Evolutionary conservation across 2,113 vertebrate species (phyloP).

Genomic region (Theropithecus gelada): DNA sequence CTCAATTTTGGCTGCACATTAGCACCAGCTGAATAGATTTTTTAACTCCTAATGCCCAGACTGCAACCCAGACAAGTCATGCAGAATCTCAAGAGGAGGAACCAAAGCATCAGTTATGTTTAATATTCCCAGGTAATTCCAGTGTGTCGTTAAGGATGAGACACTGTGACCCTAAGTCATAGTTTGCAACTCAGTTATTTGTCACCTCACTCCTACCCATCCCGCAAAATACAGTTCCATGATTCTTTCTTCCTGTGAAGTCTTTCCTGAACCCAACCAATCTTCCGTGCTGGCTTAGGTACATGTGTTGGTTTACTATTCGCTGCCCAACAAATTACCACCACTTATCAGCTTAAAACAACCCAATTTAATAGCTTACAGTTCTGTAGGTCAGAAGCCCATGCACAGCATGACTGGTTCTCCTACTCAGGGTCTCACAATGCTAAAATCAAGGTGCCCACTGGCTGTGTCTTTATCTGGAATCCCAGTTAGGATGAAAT

Average conservation of each 20-base stretch:
- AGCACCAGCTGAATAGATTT: not conserved
- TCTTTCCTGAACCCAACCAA: not conserved
- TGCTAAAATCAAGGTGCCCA: not conserved
- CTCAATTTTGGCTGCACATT: not conserved
- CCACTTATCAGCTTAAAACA: not conserved
- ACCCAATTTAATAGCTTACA: not conserved
- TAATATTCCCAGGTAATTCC: not conserved
- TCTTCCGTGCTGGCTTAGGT: not conserved
- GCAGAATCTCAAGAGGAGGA: not conserved
- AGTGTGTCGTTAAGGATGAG: not conserved
- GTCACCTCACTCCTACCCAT: not conserved
- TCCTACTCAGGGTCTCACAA: not conserved
- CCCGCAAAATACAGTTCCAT: not conserved
- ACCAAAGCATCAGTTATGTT: not conserved
- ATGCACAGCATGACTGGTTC: not conserved
- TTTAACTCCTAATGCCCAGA: not conserved
- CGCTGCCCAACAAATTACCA: not conserved
- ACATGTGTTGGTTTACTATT: not conserved
- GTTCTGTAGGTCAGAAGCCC: not conserved
- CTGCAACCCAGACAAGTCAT: not conserved
- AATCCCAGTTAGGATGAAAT: not conserved
- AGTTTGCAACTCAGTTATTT: not conserved
- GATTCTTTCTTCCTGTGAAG: not conserved
- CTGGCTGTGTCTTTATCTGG: not conserved
- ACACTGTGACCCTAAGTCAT: not conserved